These are phyloP conservation scores for Megaceryle maxima DNA, from an alignment of 2,113 vertebrate genomes.

Conservation along the genomic window DNA sequence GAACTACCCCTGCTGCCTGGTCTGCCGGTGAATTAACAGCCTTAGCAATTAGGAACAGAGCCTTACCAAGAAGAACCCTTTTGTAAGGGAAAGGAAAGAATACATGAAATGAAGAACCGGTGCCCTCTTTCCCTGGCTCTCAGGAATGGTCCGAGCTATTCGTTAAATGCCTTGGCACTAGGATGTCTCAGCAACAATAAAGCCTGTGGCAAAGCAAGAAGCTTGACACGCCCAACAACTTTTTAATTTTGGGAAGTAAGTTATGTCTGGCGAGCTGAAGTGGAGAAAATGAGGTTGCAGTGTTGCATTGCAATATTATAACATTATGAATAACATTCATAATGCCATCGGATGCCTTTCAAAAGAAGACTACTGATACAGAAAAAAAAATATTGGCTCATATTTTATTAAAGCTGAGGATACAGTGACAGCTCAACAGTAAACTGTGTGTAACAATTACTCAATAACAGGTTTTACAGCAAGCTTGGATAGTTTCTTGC, in stretches of 20 bases:
- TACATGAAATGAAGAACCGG: not conserved
- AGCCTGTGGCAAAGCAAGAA: constrained; percentile 16
- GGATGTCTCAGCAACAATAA: not conserved
- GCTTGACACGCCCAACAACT: constrained; percentile 13
- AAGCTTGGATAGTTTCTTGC: not conserved
- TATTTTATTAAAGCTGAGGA: constrained; percentile 39
- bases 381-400: not conserved
- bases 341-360: not conserved
- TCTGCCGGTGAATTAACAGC: not conserved
- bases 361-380: not conserved
- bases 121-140: not conserved
- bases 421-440: constrained; percentile 33
- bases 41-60: not conserved
- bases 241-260: constrained; percentile 44
- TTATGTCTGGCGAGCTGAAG: constrained; percentile 11
- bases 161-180: not conserved
- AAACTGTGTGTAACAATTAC: constrained; percentile 55
- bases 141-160: not conserved
- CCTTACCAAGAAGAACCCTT: not conserved
- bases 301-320: not conserved
- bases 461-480: not conserved
- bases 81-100: not conserved
- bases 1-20: not conserved
- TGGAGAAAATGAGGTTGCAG: constrained; percentile 28
- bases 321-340: constrained; percentile 13